phyloP scores from a whole-genome alignment of 1,140 invertebrate genomes.

The Leguminivora glycinivorella region DNA sequence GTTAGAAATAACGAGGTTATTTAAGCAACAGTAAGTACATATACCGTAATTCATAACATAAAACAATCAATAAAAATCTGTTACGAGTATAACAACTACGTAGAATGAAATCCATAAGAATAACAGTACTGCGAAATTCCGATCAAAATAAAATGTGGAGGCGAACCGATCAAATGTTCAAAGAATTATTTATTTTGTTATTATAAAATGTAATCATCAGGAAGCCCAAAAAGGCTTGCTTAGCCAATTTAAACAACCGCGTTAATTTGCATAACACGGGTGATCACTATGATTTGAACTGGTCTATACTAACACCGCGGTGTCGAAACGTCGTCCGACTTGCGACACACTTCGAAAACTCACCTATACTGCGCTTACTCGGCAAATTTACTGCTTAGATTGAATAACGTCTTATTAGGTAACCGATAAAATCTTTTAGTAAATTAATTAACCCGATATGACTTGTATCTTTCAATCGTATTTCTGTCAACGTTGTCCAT shows the following conservation, averaged over 20 bases:
- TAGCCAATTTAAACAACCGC: constrained; percentile 40
- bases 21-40: background rate
- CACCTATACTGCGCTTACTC: constrained; percentile 40
- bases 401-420: constrained; percentile 67
- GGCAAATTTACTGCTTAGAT: constrained; percentile 66
- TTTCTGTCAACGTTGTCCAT: constrained; percentile 12
- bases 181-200: background rate
- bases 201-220: constrained; percentile 42
- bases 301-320: constrained; percentile 37
- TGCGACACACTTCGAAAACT: constrained; percentile 58
- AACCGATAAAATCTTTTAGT: constrained; percentile 41
- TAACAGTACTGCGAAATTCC: background rate
- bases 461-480: background rate
- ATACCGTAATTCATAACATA: too few species aligned
- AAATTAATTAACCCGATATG: constrained; percentile 16
- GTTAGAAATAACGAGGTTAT: too few species aligned
- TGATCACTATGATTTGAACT: constrained; percentile 48
- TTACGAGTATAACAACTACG: too few species aligned
- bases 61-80: too few species aligned
- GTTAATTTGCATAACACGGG: constrained; percentile 59
- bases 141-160: constrained; percentile 1
- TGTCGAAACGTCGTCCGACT: constrained; percentile 69
- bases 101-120: background rate
- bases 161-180: too few species aligned
- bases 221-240: constrained; percentile 40